Base-by-base conservation (phyloP, 1,140 invertebrate species). In the Drosophila tsacasi region DNA sequence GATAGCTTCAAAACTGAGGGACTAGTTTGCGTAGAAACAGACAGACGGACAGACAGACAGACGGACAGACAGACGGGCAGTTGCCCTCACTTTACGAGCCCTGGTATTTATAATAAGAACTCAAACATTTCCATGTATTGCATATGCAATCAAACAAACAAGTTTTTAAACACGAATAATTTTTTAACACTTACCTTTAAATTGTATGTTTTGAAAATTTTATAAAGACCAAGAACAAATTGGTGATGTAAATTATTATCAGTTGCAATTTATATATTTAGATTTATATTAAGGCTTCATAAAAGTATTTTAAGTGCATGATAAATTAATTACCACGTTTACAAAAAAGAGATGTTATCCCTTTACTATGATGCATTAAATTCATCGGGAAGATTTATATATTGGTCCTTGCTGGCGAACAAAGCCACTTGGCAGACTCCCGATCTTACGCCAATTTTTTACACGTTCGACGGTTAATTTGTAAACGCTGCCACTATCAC, bases 401-500 rank as follows among this genome's bases (percentile, higher is more conserved):
- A 15, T 23, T 23, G 19, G 5, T 58, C 23, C n/a, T 21, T 30
- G 3, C 13, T 9, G 15, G n/a, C n/a, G 6, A 46, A 27, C 8
- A 21, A 10, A 27, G 15, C 21, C 8, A 13, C 21, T 12, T 35
- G 30, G 15, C 13, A 17, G 21, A 2, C 17, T 9, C 0, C 9
- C 37, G 25, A 68, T 13, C 30, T 19, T 13, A 19, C 35, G 10
- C 23, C 15, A 5, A 32, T 30, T 49, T 49, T 15, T 4, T 32
- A 4, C 2, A 50, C 13, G 8, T 25, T 32, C 12, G 44, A 21
- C 10, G 27, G 27, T 35, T 39, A 27, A n/a, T 52, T 65, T 23
- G 66, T 65, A 17, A 30, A 1, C 37, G 13, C 35, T 17, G 46
- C 61, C 27, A 69, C 66, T 12, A 21, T 5, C 17, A 42, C 37